Evolutionary conservation across 2,113 vertebrate species (phyloP).

Genomic region (Damaliscus lunatus): DNA sequence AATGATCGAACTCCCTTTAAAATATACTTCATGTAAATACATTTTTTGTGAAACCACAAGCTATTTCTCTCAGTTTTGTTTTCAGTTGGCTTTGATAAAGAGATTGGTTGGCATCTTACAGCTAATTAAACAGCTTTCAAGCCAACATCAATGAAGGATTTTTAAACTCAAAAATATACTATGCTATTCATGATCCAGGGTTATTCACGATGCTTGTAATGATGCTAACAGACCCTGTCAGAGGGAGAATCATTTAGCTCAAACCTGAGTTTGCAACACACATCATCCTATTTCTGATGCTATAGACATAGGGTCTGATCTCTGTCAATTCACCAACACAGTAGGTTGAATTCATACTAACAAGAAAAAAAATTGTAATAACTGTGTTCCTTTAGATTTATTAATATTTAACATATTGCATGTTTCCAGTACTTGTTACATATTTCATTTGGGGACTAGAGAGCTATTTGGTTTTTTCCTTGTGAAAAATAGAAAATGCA

Average conservation of each 20-base stretch:
- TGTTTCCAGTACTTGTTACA: background rate
- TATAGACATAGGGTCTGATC: background rate
- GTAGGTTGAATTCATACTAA: background rate
- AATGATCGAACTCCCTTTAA: conserved; percentile 66
- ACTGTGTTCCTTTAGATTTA: background rate
- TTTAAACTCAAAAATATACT: conserved; percentile 24
- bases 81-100: conserved; percentile 84
- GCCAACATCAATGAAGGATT: conserved; percentile 21
- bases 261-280: background rate
- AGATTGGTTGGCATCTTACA: conserved; percentile 77
- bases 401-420: background rate
- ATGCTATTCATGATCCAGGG: background rate
- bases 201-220: background rate
- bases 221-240: background rate
- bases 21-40: conserved; percentile 83
- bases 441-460: conserved; percentile 12
- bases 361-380: background rate
- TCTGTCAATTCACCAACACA: background rate
- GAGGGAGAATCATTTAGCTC: background rate
- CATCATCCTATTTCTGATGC: background rate
- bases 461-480: background rate
- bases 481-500: conserved; percentile 17
- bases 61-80: conserved; percentile 93
- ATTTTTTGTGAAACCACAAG: conserved; percentile 89
- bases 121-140: conserved; percentile 50